These are phyloP conservation scores for Rhinoraja longicauda DNA, from an alignment of 2,797 vertebrate species.

Conservation along the genomic window DNA sequence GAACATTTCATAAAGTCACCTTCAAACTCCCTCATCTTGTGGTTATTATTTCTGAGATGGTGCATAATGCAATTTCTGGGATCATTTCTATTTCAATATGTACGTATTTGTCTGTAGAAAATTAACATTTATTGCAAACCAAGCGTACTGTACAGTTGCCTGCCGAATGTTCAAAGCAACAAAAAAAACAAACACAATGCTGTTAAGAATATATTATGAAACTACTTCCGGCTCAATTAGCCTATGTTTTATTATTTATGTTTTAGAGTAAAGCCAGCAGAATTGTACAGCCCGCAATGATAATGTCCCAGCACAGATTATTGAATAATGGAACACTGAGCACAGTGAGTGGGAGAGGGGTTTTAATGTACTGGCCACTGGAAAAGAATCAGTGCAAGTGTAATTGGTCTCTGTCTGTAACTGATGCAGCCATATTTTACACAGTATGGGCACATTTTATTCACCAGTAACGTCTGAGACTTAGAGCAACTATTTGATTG, in stretches of 20 bases:
- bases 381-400: slow-evolving; percentile 64
- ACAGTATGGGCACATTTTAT: slow-evolving; percentile 63
- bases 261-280: slow-evolving; percentile 44
- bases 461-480: slow-evolving; percentile 64
- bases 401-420: slow-evolving; percentile 76
- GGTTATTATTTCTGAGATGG: neutral
- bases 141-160: neutral
- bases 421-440: slow-evolving; percentile 70
- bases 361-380: slow-evolving; percentile 77
- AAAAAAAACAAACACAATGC: neutral
- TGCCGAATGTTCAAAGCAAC: neutral
- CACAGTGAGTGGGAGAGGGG: slow-evolving; percentile 83
- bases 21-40: slow-evolving; percentile 43
- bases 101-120: neutral
- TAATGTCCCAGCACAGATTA: slow-evolving; percentile 64
- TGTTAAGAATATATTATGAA: neutral
- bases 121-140: neutral
- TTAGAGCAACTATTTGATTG: slow-evolving; percentile 74
- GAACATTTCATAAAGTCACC: slow-evolving; percentile 55
- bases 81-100: slow-evolving; percentile 30
- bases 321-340: slow-evolving; percentile 75
- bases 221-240: slow-evolving; percentile 4
- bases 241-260: slow-evolving; percentile 47
- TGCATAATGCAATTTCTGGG: neutral
- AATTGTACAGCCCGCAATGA: slow-evolving; percentile 57